Conservation (phyloP, 2,113 vertebrate genomes). For the Gymnocephalus cernua region DNA sequence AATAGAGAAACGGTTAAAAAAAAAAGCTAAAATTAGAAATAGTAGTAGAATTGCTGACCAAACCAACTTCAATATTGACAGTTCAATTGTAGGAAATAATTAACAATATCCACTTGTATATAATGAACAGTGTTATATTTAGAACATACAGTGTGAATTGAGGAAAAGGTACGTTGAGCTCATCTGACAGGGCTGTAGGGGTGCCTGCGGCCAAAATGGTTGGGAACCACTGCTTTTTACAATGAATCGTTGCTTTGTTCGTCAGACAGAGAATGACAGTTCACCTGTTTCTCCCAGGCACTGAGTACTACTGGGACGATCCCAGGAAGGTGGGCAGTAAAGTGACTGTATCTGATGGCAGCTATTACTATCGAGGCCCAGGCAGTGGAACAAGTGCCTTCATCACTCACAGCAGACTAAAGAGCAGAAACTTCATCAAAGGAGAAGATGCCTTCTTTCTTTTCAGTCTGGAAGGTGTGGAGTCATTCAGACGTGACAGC, state of each 20-base stretch:
- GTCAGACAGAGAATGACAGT: background rate
- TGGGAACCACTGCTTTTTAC: background rate
- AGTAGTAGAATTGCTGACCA: no score
- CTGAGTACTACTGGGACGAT: constrained; percentile 85
- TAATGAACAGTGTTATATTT: no score
- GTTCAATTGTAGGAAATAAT: no score
- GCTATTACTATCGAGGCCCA: constrained; percentile 79
- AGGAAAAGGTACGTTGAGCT: no score
- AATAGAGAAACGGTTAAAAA: no score
- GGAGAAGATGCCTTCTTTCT: constrained; percentile 87
- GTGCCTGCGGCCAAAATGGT: no score
- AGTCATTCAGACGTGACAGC: background rate
- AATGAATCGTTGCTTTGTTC: background rate
- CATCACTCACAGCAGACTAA: constrained; percentile 86
- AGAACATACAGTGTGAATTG: no score
- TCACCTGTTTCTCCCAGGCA: constrained; percentile 37
- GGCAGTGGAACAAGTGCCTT: constrained; percentile 83
- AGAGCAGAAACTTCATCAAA: constrained; percentile 89
- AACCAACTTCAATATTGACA: no score
- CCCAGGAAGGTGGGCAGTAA: constrained; percentile 86
- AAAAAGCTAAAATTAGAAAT: no score
- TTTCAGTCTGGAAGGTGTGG: constrained; percentile 88
- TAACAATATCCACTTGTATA: no score
- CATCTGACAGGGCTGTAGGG: no score
- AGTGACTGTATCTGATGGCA: constrained; percentile 84